Conservation (phyloP, 30 jellyfish, hydroid and myxozoan genomes). For the Chironex yamaguchii region DNA sequence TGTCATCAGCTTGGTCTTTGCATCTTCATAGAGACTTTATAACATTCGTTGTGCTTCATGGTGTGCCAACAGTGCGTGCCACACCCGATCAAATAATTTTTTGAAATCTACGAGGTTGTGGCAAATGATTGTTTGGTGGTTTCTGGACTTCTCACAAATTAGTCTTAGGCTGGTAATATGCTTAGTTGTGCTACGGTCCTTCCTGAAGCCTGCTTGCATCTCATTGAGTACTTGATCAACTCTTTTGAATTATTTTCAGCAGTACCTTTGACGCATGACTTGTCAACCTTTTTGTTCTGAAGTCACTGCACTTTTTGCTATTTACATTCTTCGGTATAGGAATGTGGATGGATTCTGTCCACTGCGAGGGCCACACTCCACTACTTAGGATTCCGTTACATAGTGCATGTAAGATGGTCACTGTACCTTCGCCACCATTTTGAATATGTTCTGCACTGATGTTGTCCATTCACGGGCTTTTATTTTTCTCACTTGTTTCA, state of each 20-base stretch:
- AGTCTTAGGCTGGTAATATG: slow-evolving; percentile 48
- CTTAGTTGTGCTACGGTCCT: slow-evolving; percentile 54
- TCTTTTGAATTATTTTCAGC: slow-evolving; percentile 35
- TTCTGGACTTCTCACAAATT: slow-evolving; percentile 14
- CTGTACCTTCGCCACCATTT: slow-evolving; percentile 8
- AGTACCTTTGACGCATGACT: slow-evolving; percentile 38
- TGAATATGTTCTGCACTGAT: slow-evolving; percentile 1
- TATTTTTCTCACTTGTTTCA: too few species aligned
- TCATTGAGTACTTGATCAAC: slow-evolving; percentile 38
- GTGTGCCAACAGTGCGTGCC: slow-evolving; percentile 44
- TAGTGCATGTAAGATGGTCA: background rate
- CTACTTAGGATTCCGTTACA: slow-evolving; percentile 18
- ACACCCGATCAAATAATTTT: slow-evolving; percentile 45
- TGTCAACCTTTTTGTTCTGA: slow-evolving; percentile 17
- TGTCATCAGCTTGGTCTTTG: slow-evolving; percentile 33
- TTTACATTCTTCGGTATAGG: slow-evolving; percentile 20
- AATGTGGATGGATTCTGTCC: slow-evolving; percentile 56
- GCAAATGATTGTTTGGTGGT: slow-evolving; percentile 22
- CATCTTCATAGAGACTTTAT: slow-evolving; percentile 5
- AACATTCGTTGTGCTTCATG: too few species aligned
- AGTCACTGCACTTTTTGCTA: slow-evolving; percentile 46
- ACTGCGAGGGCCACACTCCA: slow-evolving; percentile 38
- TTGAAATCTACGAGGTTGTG: slow-evolving; percentile 44
- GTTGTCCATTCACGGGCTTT: slow-evolving; percentile 37
- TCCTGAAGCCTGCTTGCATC: slow-evolving; percentile 51